These are phyloP conservation scores for Hozukius guyotensis DNA, from an alignment of 2,797 vertebrate species.

Conservation along the genomic window DNA sequence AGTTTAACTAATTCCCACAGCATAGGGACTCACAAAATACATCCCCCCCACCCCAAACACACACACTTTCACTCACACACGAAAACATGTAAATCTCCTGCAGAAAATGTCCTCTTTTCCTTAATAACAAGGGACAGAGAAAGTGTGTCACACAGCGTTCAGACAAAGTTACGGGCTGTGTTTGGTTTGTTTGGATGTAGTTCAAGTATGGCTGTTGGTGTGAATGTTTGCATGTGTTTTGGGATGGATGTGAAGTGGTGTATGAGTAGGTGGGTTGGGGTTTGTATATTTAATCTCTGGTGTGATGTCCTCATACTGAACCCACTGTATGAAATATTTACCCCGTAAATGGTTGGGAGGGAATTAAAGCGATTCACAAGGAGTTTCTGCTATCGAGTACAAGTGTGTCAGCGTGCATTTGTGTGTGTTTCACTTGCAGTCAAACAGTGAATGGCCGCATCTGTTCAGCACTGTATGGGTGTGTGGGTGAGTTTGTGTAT, in stretches of 20 bases:
- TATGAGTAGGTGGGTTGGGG: background rate
- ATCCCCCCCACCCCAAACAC: background rate
- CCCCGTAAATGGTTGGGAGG: constrained; percentile 9
- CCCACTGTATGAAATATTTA: constrained; percentile 52
- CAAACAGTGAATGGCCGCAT: constrained; percentile 34
- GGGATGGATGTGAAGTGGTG: constrained; percentile 3
- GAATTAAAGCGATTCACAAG: constrained; percentile 46
- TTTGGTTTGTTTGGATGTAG: constrained; percentile 24
- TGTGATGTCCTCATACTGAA: constrained; percentile 53
- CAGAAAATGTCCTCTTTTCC: constrained; percentile 52
- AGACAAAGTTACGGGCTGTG: background rate
- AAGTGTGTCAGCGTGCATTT: constrained; percentile 28
- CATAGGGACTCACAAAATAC: constrained; percentile 17
- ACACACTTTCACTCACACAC: constrained; percentile 14
- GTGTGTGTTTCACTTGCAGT: constrained; percentile 25
- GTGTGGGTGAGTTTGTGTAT: constrained; percentile 31
- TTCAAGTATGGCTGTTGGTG: background rate
- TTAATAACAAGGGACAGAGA: constrained; percentile 55
- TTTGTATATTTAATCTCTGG: constrained; percentile 30
- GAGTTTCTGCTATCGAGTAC: constrained; percentile 22
- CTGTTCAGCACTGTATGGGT: constrained; percentile 27
- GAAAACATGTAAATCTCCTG: constrained; percentile 24
- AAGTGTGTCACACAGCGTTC: constrained; percentile 61
- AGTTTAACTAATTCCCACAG: constrained; percentile 62
- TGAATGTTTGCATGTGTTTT: constrained; percentile 15